Evolutionary conservation across 2,113 vertebrate genomes (phyloP).

Genomic region (Gymnogyps californianus): DNA sequence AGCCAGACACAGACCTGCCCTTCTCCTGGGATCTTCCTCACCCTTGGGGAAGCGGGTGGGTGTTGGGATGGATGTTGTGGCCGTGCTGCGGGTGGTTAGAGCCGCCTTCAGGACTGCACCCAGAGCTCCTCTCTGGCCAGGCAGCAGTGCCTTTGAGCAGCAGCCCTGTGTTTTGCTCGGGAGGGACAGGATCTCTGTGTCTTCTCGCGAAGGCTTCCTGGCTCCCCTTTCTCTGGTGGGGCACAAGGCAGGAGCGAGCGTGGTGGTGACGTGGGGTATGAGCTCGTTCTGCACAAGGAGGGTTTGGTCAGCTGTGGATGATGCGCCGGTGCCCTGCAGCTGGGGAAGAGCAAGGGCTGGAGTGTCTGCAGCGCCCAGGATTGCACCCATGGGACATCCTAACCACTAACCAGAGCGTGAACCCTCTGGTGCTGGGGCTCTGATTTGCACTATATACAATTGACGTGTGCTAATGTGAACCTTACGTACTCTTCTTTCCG

Average conservation of each 20-base stretch:
- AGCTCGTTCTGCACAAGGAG: not conserved
- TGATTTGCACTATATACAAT: slow-evolving; percentile 58
- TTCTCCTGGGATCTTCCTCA: not conserved
- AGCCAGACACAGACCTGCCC: not conserved
- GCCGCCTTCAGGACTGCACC: not conserved
- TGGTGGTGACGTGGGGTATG: accelerated
- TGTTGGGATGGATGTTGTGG: not conserved
- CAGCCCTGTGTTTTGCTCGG: not conserved
- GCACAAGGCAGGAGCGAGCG: accelerated
- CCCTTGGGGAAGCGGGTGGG: not conserved
- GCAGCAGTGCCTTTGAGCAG: not conserved
- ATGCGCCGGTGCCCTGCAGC: accelerated
- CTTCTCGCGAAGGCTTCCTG: accelerated
- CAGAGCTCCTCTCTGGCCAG: not conserved
- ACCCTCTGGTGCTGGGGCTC: not conserved
- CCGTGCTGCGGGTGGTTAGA: not conserved
- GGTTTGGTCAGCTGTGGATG: not conserved
- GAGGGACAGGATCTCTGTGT: not conserved
- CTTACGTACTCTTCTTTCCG: not conserved
- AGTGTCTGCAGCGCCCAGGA: not conserved
- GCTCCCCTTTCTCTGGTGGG: not conserved
- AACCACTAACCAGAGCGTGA: not conserved
- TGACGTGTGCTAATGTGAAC: not conserved
- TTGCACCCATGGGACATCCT: not conserved
- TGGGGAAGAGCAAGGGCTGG: not conserved